phyloP scores from a whole-genome alignment of 2,113 vertebrate genomes.

The Rhodinocichla rosea region DNA sequence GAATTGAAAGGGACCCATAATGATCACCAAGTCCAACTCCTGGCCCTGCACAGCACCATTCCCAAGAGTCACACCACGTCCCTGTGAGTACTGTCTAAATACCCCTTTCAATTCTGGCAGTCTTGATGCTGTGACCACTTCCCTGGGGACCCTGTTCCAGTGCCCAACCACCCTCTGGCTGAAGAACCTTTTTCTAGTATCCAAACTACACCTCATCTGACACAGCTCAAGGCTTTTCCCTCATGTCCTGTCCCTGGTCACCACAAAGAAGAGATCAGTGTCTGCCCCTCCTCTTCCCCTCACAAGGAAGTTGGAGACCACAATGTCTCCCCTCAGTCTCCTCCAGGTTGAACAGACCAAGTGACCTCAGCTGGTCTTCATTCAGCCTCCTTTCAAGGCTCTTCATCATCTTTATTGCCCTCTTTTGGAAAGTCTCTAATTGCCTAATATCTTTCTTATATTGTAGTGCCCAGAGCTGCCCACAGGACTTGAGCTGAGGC shows the following conservation, averaged over 20 bases:
- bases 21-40: fast-evolving
- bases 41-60: neutral
- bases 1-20: neutral
- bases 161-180: neutral
- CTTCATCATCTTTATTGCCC: neutral
- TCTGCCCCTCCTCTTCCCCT: neutral
- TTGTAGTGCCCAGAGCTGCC: neutral
- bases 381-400: neutral
- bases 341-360: neutral
- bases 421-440: neutral
- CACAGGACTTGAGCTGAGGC: fast-evolving
- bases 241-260: neutral
- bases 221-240: neutral
- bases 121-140: neutral
- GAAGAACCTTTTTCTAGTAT: neutral
- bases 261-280: neutral
- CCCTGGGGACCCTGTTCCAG: neutral
- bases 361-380: neutral
- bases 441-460: neutral
- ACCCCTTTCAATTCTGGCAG: neutral
- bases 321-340: neutral
- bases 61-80: fast-evolving
- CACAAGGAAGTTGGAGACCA: neutral
- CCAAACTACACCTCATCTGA: neutral
- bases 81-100: neutral